Conservation (phyloP, 2,797 vertebrate species). For the Alfaro cultratus region DNA sequence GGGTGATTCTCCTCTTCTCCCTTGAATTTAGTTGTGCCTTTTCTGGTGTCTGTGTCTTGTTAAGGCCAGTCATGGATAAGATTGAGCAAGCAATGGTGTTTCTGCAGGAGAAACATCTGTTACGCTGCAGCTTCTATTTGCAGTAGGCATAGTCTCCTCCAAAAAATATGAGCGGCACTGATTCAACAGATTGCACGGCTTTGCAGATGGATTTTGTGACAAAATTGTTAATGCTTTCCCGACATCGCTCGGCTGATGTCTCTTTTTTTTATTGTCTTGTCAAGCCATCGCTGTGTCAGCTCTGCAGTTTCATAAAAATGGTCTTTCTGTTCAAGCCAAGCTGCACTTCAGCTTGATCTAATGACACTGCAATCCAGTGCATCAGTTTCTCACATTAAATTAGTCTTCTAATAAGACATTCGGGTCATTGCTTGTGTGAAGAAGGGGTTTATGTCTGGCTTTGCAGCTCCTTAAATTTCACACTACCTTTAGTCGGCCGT, state of each 20-base stretch:
- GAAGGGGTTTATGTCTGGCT: constrained; percentile 59
- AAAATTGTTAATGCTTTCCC: not conserved
- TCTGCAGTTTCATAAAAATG: constrained; percentile 44
- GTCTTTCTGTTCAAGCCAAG: constrained; percentile 29
- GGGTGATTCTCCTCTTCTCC: not conserved
- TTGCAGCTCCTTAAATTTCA: constrained; percentile 59
- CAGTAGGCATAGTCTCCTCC: not conserved
- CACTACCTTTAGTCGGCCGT: constrained; percentile 54
- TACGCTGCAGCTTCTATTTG: not conserved
- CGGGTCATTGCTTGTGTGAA: constrained; percentile 37
- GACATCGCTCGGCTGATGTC: constrained; percentile 6
- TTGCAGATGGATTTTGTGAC: not conserved
- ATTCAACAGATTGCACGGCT: constrained; percentile 2
- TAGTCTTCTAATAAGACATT: constrained; percentile 1
- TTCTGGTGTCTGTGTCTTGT: not conserved
- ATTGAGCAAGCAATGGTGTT: not conserved
- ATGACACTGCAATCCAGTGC: constrained; percentile 27
- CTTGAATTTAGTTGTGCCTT: not conserved
- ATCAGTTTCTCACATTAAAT: constrained; percentile 19
- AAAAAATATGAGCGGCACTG: not conserved
- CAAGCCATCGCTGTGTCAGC: constrained; percentile 22
- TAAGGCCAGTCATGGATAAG: not conserved
- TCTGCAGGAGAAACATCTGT: not conserved
- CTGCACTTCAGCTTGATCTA: constrained; percentile 41
- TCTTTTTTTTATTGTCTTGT: constrained; percentile 4